These are phyloP conservation scores for Noctua janthe DNA, from an alignment of 2,888 invertebrate genomes.

Conservation along the genomic window DNA sequence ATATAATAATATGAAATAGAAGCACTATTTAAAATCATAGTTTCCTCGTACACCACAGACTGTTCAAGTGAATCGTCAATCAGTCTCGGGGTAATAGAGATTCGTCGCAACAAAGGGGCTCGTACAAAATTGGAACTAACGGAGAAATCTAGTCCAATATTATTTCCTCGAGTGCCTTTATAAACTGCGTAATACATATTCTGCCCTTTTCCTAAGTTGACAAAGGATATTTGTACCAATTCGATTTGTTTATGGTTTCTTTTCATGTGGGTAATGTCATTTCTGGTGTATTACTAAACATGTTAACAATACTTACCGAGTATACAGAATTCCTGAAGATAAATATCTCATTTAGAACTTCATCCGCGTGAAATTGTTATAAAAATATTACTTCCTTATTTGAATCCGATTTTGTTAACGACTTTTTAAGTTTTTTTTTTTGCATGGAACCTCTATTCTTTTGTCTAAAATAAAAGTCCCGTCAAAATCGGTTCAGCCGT, in stretches of 20 bases:
- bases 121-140: constrained; percentile 26
- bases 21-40: not conserved
- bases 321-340: not conserved
- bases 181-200: constrained; percentile 34
- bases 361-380: too few relatives aligned
- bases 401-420: too few relatives aligned
- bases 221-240: constrained; percentile 8
- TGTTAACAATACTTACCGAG: not conserved
- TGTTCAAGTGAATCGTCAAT: constrained; percentile 15
- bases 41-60: not conserved
- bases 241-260: constrained; percentile 1
- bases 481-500: too few relatives aligned
- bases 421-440: too few relatives aligned
- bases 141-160: constrained; percentile 26
- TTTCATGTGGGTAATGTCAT: not conserved
- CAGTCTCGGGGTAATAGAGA: constrained; percentile 18
- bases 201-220: constrained; percentile 11
- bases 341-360: not conserved
- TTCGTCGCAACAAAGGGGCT: constrained; percentile 29
- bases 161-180: constrained; percentile 26
- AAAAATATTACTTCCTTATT: too few relatives aligned
- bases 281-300: not conserved
- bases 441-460: too few relatives aligned
- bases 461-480: too few relatives aligned
- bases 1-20: not conserved